Base-by-base conservation (phyloP, 2,113 vertebrate genomes). In the Mormyrus iriodes region DNA sequence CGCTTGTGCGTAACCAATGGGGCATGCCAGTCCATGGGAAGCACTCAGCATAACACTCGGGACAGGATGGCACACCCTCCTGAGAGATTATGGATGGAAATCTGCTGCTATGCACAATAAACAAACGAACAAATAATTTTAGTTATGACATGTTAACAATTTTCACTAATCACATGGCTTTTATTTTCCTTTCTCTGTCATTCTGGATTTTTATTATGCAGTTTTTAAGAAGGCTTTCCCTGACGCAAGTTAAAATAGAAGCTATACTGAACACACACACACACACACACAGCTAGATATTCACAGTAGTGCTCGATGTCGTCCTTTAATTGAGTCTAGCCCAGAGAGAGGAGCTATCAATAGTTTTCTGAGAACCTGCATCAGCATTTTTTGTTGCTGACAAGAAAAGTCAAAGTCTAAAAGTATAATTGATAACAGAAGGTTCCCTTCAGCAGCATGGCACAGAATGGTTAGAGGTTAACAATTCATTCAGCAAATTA, bases 301-400 rank as follows among this genome's bases (percentile, higher is more conserved):
- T 42, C 35, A 42, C 35, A 42, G 35, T 35, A 39, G 31, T 39
- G 35, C 73, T 79, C 35, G 42, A 79, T 42, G 73, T 79, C 73
- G 42, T 79, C 15, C 73, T 79, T 39, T 3, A 79, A 42, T 39
- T 79, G 73, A 79, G 35, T 79, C 35, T 19, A 42, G 73, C 73
- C 17, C 35, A 79, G 73, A 79, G 73, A 79, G 15, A 79, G 35
- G 35, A 79, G 73, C 73, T 42, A 42, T 79, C 73, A 79, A 79
- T 76, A 39, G 5, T 79, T 79, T n/a, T 35, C 6, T 42, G 73
- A 39, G 31, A 79, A 42, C 4, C 73, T 42, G 73, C 17, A 42
- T 79, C 73, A 79, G 73, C 73, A 39, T 79, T 79, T 79, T 79
- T 17, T 79, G 73, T 79, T 42, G 73, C 73, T 79, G 73, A 42